Evolutionary conservation across 2,113 vertebrate species (phyloP).

Genomic region (Coreoperca whiteheadi): DNA sequence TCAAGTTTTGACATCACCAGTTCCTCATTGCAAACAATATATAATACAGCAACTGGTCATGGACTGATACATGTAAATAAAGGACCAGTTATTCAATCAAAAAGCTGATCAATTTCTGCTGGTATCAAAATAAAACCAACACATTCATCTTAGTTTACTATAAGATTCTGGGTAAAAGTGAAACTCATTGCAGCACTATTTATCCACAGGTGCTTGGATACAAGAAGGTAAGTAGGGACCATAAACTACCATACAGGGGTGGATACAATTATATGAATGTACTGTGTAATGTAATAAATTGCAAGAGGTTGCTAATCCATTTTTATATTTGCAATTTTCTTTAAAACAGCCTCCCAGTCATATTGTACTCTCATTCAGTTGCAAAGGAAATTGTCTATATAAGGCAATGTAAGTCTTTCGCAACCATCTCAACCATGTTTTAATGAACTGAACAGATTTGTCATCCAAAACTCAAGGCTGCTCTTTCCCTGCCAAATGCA

Average conservation of each 20-base stretch:
- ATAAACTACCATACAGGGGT: background rate
- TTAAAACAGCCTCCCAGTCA: background rate
- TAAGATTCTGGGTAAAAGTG: background rate
- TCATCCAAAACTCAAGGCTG: conserved; percentile 12
- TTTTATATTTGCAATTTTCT: background rate
- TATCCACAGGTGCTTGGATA: background rate
- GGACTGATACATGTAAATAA: conserved; percentile 14
- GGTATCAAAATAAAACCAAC: background rate
- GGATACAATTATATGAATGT: background rate
- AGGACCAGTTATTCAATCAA: background rate
- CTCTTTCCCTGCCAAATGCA: conserved; percentile 45
- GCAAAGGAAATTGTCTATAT: conserved; percentile 18
- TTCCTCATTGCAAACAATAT: background rate
- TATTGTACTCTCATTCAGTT: background rate
- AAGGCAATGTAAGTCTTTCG: conserved; percentile 30
- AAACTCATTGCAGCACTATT: background rate
- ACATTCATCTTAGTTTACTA: background rate
- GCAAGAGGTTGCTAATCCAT: background rate
- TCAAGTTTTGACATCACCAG: background rate
- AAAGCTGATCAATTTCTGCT: background rate
- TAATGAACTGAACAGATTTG: conserved; percentile 21
- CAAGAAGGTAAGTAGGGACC: background rate
- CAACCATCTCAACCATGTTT: conserved; percentile 31
- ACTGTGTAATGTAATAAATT: background rate
- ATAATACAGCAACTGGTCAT: conserved; percentile 4